These are phyloP conservation scores for Balearica regulorum DNA, from an alignment of 2,797 vertebrate genomes.

Conservation along the genomic window DNA sequence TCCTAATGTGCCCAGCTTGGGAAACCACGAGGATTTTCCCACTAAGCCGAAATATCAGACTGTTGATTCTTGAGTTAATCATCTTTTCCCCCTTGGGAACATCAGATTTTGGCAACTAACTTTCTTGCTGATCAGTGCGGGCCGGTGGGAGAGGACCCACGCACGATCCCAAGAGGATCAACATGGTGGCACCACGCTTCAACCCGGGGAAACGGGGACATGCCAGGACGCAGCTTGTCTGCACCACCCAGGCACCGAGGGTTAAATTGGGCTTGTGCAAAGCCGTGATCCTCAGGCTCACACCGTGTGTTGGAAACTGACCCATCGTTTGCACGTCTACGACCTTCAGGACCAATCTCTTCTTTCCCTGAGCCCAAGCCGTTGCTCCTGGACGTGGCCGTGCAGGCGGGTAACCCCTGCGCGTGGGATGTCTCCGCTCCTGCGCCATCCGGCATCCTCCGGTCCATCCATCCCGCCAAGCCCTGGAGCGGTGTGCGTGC, in stretches of 20 bases:
- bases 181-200: accelerated
- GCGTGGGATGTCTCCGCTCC: neutral
- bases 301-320: no score
- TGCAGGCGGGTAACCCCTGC: accelerated
- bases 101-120: neutral
- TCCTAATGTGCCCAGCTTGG: slow-evolving; percentile 31
- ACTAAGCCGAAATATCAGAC: slow-evolving; percentile 29
- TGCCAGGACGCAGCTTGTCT: neutral
- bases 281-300: neutral
- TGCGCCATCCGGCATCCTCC: neutral
- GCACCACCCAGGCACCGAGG: accelerated
- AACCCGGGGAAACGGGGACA: neutral
- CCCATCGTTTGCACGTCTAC: accelerated
- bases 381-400: neutral
- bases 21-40: slow-evolving; percentile 15
- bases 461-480: neutral
- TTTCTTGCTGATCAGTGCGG: neutral
- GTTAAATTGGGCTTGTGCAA: accelerated
- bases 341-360: accelerated
- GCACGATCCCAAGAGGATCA: accelerated
- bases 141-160: accelerated
- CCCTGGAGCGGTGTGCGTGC: accelerated
- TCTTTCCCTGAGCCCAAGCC: accelerated
- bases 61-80: neutral
- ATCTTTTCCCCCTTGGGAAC: neutral